These are phyloP conservation scores for Cyprinodon variegatus DNA, from an alignment of 2,113 vertebrate genomes.

Conservation along the genomic window DNA sequence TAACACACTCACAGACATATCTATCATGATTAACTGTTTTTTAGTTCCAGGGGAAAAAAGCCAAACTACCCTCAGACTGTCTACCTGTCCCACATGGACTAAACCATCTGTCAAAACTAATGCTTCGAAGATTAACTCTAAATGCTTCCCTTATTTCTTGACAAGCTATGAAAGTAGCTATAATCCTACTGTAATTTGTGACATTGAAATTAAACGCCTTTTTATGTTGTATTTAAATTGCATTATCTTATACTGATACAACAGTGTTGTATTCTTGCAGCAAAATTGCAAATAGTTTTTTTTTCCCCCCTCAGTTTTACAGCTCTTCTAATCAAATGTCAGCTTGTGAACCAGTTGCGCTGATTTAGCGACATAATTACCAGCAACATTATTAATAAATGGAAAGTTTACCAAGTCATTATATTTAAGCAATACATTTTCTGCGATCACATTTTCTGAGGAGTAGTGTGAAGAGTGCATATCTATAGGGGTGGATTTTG, in stretches of 20 bases:
- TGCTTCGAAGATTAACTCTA: constrained; percentile 17
- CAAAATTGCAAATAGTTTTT: constrained; percentile 36
- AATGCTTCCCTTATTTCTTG: constrained; percentile 15
- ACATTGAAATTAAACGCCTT: constrained; percentile 47
- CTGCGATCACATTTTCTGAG: too few relatives aligned
- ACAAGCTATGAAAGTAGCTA: constrained; percentile 25
- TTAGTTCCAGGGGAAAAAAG: constrained; percentile 10
- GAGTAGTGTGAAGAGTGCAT: too few relatives aligned
- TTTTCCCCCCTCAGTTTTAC: constrained; percentile 35
- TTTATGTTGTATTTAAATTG: constrained; percentile 33
- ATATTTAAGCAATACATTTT: too few relatives aligned
- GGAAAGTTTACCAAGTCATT: too few relatives aligned
- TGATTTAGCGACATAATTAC: constrained; percentile 46
- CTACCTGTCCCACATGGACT: constrained; percentile 5
- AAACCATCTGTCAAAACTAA: constrained; percentile 41
- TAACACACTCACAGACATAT: constrained; percentile 42
- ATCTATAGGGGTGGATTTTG: too few relatives aligned
- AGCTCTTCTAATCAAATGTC: constrained; percentile 49
- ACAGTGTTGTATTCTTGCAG: constrained; percentile 37
- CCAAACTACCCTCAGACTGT: constrained; percentile 16
- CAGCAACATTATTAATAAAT: neutral
- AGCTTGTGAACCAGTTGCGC: constrained; percentile 49
- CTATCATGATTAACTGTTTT: constrained; percentile 52
- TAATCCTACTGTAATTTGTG: constrained; percentile 40
- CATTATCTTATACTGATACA: constrained; percentile 51